Base-by-base conservation (phyloP, 1,140 invertebrate species). In the Halictus rubicundus region DNA sequence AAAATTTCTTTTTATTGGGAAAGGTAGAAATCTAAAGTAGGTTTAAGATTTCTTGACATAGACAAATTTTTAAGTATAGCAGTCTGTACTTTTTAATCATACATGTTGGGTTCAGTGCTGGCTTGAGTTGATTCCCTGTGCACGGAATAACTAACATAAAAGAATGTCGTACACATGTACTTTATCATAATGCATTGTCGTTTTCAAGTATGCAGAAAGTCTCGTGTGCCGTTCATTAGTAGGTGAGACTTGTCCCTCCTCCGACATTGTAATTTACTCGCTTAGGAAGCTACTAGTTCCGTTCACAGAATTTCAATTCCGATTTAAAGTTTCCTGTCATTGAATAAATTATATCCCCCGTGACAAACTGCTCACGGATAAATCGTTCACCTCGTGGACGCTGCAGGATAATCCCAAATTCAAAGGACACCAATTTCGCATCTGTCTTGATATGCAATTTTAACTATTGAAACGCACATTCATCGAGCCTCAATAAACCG, bases 141-240 rank as follows among this genome's bases (percentile, higher is more conserved):
- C 42, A 23, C 60, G 66, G 59, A 73, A n/a, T n/a, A n/a, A n/a
- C n/a, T n/a, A n/a, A n/a, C n/a, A 83, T 73, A 78, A 73, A 54
- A 85, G 72, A 85, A 68, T 42, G 42, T 42, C 70, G 71, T 60
- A 79, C 79, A 54, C 71, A 68, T 68, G 54, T 79, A 82, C 72
- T 63, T 72, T 42, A 54, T n/a, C 37, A 57, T 32, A 39, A 23
- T 39, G 23, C 54, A 59, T 32, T 70, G 54, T 23, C 57, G 66
- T 77, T 84, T 84, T 69, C 59, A 66, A 39, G 66, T 49, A 63
- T 25, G 52, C 46, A 37, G 42, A 64, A 59, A 69, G 59, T 71
- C 54, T 25, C 57, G 59, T n/a, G 57, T 77, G 59, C 61, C 42
- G 21, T 72, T 64, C 60, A 78, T 78, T 64, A 64, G 14, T 65